Base-by-base conservation (phyloP, 2,888 invertebrate genomes). In the Nomada hirtipes region DNA sequence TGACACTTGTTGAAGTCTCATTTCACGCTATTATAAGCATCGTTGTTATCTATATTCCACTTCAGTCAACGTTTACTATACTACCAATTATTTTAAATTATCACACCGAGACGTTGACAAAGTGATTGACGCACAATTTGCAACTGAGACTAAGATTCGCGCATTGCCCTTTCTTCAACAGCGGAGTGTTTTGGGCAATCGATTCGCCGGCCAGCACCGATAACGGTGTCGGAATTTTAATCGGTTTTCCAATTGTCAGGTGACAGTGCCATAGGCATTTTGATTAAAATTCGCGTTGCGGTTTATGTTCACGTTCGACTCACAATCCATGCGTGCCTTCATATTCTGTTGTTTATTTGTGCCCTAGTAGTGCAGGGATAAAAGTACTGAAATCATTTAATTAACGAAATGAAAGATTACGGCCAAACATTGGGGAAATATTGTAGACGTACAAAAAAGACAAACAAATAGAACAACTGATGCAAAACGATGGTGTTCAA, bases 281-380 rank as follows among this genome's bases (percentile, higher is more conserved):
- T 85, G 83, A 90, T 90, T 88, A 83, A 89, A 89, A 88, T 86
- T 89, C 74, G 65, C 73, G 53, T 86, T 89, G 74, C 79, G 85
- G 83, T 84, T 84, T 52, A 76, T 63, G 60, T 76, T 71, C 53
- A 53, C 68, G 81, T 73, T 69, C 50, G 74, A 64, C 82, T 85
- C 82, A 79, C 76, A 79, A 81, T 86, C 82, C 44, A 36, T 63
- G 53, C 47, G 69, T 18, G 26, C n/a, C 36, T 77, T 78, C 65
- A 20, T 76, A 67, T 72, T 59, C 26, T 13, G 26, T 26, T 57
- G 60, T 55, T 79, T 76, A 83, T 82, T 79, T 73, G 57, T 10
- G 50, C 60, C 60, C 50, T 42, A 1, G 9, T 44, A 15, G 13
- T 7, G 23, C 26, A n/a, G 10, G 53, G 4, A n/a, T 52, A 52